These are phyloP conservation scores for Raphicerus campestris DNA, from an alignment of 2,113 vertebrate species.

Conservation along the genomic window DNA sequence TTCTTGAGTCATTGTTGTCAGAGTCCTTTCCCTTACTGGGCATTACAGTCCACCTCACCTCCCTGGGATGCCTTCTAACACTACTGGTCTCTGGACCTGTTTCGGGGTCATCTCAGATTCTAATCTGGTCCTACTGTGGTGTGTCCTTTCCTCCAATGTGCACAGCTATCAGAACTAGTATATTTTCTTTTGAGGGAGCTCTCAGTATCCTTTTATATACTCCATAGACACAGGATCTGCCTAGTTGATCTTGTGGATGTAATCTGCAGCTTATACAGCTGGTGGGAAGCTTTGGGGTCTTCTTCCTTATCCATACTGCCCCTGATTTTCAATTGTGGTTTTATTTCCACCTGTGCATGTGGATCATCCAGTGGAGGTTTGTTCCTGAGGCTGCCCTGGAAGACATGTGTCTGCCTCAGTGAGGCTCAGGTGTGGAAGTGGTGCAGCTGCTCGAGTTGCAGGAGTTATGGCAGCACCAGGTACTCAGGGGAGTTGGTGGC, in stretches of 20 bases:
- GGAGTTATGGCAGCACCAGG: neutral
- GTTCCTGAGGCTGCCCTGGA: neutral
- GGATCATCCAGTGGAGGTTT: neutral
- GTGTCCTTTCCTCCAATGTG: neutral
- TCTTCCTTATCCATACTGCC: neutral
- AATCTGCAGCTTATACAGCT: neutral
- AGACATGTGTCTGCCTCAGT: neutral
- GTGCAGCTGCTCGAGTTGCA: neutral
- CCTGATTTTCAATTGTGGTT: neutral
- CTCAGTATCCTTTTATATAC: neutral
- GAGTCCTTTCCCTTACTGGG: neutral
- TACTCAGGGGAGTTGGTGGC: accelerated
- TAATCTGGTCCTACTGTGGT: neutral
- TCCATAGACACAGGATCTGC: neutral
- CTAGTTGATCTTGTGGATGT: neutral
- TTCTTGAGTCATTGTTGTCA: neutral
- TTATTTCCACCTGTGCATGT: neutral
- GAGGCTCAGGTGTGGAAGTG: neutral
- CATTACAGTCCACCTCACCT: neutral
- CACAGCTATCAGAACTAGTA: neutral
- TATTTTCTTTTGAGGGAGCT: neutral
- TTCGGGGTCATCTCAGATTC: neutral
- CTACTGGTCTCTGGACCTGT: neutral
- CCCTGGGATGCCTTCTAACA: neutral
- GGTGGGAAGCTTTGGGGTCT: neutral